phyloP scores from a whole-genome alignment of 2,797 vertebrate genomes.

The Clamator glandarius region DNA sequence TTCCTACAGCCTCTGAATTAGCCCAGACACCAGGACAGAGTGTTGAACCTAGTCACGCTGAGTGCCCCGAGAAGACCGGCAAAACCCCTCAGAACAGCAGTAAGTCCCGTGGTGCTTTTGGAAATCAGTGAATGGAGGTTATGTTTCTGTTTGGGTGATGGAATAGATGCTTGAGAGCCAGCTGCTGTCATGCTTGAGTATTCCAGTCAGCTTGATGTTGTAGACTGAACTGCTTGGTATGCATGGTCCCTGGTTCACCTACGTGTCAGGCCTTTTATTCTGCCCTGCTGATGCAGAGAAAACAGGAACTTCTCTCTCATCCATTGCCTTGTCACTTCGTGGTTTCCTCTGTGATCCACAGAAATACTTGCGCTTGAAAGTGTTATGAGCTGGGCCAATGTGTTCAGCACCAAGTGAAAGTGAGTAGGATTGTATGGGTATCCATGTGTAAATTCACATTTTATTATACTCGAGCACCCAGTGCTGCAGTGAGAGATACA shows the following conservation, averaged over 20 bases:
- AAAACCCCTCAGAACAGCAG: conserved; percentile 78
- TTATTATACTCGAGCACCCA: neutral
- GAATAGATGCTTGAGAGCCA: neutral
- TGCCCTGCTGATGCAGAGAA: neutral
- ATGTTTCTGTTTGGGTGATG: neutral
- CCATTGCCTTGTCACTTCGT: neutral
- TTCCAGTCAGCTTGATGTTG: neutral
- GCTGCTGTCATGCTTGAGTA: neutral
- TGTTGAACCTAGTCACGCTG: conserved; percentile 64
- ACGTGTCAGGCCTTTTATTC: neutral
- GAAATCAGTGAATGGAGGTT: neutral
- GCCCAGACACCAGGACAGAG: conserved; percentile 85
- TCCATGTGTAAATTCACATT: neutral
- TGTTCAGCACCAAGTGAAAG: neutral
- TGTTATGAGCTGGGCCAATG: neutral
- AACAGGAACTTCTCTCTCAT: neutral
- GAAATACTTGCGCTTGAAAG: neutral
- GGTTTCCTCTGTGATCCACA: neutral
- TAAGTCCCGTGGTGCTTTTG: conserved; percentile 71
- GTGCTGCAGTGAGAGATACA: neutral
- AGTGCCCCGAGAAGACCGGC: conserved; percentile 71
- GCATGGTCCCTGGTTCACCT: neutral
- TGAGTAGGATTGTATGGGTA: neutral
- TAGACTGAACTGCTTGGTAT: neutral
- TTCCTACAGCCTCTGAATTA: conserved; percentile 85